Conservation (phyloP, 2,113 vertebrate species). For the Penelope pileata region DNA sequence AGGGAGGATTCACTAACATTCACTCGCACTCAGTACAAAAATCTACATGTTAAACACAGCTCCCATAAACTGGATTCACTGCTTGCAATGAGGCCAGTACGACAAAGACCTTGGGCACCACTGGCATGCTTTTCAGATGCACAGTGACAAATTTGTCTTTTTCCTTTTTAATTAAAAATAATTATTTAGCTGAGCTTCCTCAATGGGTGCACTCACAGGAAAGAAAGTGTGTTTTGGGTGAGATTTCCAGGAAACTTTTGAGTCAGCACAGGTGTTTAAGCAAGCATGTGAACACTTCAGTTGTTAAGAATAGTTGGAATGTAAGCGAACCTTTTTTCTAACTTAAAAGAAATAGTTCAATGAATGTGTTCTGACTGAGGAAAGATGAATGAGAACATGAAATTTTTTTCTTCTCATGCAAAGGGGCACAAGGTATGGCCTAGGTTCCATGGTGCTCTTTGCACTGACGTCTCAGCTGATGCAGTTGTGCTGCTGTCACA, state of each 20-base stretch:
- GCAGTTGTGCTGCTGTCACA: not conserved
- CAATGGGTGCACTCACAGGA: not conserved
- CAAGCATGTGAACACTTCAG: not conserved
- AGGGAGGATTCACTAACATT: not conserved
- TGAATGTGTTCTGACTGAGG: not conserved
- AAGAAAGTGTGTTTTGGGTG: not conserved
- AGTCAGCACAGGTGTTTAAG: not conserved
- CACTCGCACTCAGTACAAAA: not conserved
- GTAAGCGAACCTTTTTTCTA: too few relatives aligned
- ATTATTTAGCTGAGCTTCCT: not conserved
- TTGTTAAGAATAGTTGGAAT: too few relatives aligned
- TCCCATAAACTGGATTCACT: not conserved
- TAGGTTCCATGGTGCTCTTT: not conserved
- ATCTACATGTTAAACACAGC: not conserved
- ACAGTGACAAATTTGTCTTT: not conserved
- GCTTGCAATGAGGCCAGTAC: not conserved
- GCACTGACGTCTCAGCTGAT: not conserved
- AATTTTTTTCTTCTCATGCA: not conserved
- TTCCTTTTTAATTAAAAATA: not conserved
- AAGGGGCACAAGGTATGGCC: not conserved
- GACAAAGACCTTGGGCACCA: not conserved
- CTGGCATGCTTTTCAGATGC: conserved; percentile 4
- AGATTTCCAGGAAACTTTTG: not conserved
- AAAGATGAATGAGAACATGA: not conserved
- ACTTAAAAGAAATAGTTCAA: too few relatives aligned